A percentile compares a stretch with the other conserved stretches of the same genome.
Evolutionary conservation across 2,113 vertebrate species (phyloP).

Genomic region (Cervus canadensis): DNA sequence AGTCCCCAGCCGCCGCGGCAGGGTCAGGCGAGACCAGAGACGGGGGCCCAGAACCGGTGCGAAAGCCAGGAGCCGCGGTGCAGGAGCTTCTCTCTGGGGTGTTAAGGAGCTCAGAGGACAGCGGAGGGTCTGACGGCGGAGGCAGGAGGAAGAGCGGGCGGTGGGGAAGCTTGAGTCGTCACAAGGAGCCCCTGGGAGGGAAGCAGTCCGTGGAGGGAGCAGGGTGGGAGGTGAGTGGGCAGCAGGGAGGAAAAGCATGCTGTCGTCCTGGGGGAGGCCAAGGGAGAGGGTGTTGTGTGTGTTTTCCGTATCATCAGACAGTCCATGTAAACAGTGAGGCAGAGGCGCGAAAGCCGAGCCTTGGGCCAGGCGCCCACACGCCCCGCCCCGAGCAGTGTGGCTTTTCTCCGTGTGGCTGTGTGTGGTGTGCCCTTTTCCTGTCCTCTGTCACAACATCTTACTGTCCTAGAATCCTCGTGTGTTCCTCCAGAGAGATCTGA

Average conservation of each 20-base stretch:
- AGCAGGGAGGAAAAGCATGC: neutral
- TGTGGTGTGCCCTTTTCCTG: neutral
- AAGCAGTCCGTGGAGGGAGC: neutral
- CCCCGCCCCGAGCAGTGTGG: neutral
- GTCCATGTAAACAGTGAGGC: neutral
- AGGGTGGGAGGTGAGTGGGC: neutral
- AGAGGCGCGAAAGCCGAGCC: neutral
- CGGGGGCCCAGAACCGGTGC: too few relatives aligned
- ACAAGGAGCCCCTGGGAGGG: neutral
- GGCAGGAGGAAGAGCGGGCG: neutral
- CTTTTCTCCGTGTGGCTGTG: neutral
- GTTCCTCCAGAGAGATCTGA: neutral
- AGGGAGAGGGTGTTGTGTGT: neutral
- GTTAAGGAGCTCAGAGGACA: neutral
- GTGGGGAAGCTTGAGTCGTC: neutral
- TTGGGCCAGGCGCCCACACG: too few relatives aligned
- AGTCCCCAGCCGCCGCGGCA: neutral
- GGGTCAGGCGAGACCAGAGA: neutral
- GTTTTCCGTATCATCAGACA: neutral
- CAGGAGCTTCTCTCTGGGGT: neutral
- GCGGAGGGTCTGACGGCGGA: neutral
- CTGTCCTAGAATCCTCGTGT: neutral
- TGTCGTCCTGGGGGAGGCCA: neutral
- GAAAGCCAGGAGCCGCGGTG: neutral
- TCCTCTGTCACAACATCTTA: neutral